phyloP scores from a whole-genome alignment of 2,888 invertebrate genomes.

The Lissocephala sabroskyi region DNA sequence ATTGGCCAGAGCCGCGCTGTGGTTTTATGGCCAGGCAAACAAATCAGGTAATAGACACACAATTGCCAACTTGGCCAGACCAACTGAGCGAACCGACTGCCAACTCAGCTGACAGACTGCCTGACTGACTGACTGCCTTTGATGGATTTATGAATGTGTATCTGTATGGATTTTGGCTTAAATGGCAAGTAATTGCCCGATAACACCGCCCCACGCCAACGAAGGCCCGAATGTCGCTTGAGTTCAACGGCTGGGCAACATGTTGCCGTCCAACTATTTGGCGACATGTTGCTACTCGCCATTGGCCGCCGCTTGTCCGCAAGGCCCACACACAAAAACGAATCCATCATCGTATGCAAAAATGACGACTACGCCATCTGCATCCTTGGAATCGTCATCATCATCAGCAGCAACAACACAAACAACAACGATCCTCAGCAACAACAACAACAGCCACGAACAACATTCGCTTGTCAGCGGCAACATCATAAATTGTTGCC shows the following conservation, averaged over 20 bases:
- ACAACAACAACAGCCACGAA: slow-evolving; percentile 66
- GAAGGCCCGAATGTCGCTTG: too few relatives aligned
- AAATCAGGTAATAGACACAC: slow-evolving; percentile 34
- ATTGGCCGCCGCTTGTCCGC: too few relatives aligned
- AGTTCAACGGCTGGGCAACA: too few relatives aligned
- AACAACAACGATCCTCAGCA: slow-evolving; percentile 10
- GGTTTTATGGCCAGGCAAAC: slow-evolving; percentile 9
- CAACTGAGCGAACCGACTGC: too few relatives aligned
- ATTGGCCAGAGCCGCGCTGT: neutral
- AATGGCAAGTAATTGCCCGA: slow-evolving; percentile 35
- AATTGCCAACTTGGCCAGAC: slow-evolving; percentile 21
- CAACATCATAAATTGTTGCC: slow-evolving; percentile 70
- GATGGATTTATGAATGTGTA: slow-evolving; percentile 42
- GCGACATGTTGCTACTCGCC: too few relatives aligned
- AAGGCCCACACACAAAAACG: slow-evolving; percentile 20
- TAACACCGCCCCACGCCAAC: slow-evolving; percentile 19
- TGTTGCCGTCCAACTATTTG: too few relatives aligned
- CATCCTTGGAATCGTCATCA: slow-evolving; percentile 42
- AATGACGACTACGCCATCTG: slow-evolving; percentile 27
- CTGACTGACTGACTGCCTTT: slow-evolving; percentile 6
- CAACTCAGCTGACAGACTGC: too few relatives aligned
- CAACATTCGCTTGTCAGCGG: slow-evolving; percentile 69
- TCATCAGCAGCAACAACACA: slow-evolving; percentile 21
- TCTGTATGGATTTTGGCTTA: slow-evolving; percentile 29
- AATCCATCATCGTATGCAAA: slow-evolving; percentile 62